Evolutionary conservation across 2,797 vertebrate genomes (phyloP), one percentile per base, ranked within the genome.

Genomic region (Acipenser oxyrinchus): DNA sequence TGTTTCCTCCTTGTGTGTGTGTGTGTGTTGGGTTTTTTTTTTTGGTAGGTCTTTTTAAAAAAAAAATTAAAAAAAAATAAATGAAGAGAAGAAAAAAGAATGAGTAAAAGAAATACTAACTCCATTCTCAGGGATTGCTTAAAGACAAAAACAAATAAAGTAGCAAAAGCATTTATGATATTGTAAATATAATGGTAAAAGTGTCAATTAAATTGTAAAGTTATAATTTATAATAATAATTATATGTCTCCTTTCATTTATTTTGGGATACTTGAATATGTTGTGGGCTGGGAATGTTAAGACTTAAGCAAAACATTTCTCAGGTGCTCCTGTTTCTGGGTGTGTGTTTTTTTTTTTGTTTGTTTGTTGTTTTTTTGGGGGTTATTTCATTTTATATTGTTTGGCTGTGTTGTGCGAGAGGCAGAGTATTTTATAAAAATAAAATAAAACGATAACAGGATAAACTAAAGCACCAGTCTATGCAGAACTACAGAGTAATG

Each of bases 191-290:
- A 81, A 89, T 84, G 88, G 81, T 37, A 91, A 90, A 95, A 93
- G 94, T 97, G 93, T 95, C 93, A 91, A 95, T 93, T 94, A 93
- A 90, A 94, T 93, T 98, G 94, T 97, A 97, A 97, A 97, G 89
- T 95, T 95, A 90, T 94, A 96, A 97, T 96, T 97, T 98, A 97
- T 99, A 98, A 98, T 99, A 98, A 98, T 88, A 87, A 93, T 77
- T 82, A 82, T 90, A 81, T 84, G 84, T 87, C 84, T 71, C 81
- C 79, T 82, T 79, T 81, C 79, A 83, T 84, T 84, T 84, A 80
- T 91, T 92, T 87, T 86, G 82, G 87, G 82, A 89, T 91, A 90
- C 89, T 92, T 91, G 88, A 92, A 90, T 87, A 86, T 87, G 85
- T 88, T 75, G 69, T 86, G 91, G 88, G 88, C 76, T 86, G 91